phyloP scores from a whole-genome alignment of 2,113 vertebrate genomes.

The Anhinga anhinga region DNA sequence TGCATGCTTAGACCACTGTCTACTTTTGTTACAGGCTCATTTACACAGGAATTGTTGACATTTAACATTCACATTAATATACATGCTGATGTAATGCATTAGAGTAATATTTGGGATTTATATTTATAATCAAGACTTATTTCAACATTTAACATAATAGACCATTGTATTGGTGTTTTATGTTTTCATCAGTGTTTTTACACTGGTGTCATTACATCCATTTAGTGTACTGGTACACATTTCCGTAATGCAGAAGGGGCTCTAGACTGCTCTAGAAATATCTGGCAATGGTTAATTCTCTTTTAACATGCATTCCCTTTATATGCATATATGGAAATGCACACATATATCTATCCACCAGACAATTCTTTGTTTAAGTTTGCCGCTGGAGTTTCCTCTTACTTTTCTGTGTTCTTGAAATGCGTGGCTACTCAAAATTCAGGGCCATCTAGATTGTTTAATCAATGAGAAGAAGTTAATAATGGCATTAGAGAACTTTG shows the following conservation, averaged over 20 bases:
- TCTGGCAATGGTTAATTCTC: not conserved
- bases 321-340: not conserved
- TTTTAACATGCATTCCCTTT: not conserved
- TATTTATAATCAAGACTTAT: not conserved
- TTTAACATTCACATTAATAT: not conserved
- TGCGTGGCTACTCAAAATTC: not conserved
- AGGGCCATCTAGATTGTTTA: not conserved
- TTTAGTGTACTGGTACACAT: not conserved
- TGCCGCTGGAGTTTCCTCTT: not conserved
- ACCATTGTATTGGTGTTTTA: fast-evolving
- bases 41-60: not conserved
- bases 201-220: not conserved
- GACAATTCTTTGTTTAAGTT: not conserved
- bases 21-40: not conserved
- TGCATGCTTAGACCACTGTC: not conserved
- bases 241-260: not conserved
- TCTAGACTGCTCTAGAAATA: not conserved
- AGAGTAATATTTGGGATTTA: not conserved
- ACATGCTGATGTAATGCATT: not conserved
- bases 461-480: not conserved
- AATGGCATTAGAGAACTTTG: not conserved
- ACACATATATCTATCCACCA: not conserved
- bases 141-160: not conserved
- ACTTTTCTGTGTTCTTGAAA: not conserved
- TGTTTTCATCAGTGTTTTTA: not conserved